phyloP scores from a whole-genome alignment of 2,797 vertebrate species.

The Apogon talboti region DNA sequence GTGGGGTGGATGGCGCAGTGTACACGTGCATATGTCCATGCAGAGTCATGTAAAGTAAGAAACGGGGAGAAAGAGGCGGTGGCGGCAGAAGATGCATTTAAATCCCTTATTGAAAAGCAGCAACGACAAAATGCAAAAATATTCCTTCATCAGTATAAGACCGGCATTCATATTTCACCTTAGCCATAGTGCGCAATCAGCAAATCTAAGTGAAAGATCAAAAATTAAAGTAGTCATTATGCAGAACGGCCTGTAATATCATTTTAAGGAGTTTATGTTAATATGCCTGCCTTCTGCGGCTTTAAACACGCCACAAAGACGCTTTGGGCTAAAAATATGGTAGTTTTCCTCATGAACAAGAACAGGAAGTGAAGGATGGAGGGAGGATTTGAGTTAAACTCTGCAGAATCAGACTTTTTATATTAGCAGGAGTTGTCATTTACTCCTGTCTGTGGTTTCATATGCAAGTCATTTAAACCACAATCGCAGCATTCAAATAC shows the following conservation, averaged over 20 bases:
- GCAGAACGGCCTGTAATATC: no score
- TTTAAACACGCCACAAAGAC: not conserved
- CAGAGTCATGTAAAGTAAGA: slow-evolving; percentile 28
- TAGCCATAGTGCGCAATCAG: slow-evolving; percentile 8
- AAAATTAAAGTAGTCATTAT: slow-evolving; percentile 26
- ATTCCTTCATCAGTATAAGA: slow-evolving; percentile 2
- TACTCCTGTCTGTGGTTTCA: no score
- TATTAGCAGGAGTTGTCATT: no score
- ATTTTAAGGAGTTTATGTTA: no score
- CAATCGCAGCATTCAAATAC: no score
- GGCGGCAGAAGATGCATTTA: not conserved
- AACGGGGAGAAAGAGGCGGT: not conserved
- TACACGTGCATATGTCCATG: slow-evolving; percentile 51
- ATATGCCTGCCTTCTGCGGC: slow-evolving; percentile 6
- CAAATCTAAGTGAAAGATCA: slow-evolving; percentile 4
- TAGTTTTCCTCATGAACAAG: no score
- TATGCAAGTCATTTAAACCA: no score
- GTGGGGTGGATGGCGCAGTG: slow-evolving; percentile 39
- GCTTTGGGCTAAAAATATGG: slow-evolving; percentile 18
- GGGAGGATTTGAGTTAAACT: not conserved
- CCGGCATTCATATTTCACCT: not conserved
- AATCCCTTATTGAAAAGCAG: not conserved
- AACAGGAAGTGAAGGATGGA: no score
- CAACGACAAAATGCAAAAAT: not conserved
- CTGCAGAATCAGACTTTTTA: no score